A percentile compares a stretch with the other conserved stretches of the same genome.
Conservation (phyloP, 2,113 vertebrate genomes). For the Nothobranchius furzeri region DNA sequence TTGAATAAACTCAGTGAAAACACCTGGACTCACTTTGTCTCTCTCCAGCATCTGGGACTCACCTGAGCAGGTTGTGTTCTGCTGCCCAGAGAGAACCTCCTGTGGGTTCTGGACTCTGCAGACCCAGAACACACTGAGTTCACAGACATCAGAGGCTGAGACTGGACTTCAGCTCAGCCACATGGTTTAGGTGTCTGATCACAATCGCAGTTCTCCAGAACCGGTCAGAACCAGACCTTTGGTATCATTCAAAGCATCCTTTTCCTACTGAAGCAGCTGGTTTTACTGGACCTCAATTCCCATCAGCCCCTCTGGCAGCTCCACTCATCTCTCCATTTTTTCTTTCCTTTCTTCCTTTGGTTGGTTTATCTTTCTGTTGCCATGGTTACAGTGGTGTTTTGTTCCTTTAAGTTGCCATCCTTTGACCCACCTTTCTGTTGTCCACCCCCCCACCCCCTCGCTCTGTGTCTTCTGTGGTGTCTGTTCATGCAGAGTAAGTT, state of each 20-base stretch:
- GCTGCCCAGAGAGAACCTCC: not conserved
- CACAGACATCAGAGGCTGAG: no score
- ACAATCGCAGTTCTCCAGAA: no score
- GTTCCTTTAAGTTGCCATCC: slow-evolving; percentile 68
- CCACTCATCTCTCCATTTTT: not conserved
- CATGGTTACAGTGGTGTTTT: slow-evolving; percentile 55
- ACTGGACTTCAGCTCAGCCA: no score
- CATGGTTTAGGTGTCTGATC: no score
- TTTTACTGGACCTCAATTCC: not conserved
- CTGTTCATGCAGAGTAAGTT: slow-evolving; percentile 85
- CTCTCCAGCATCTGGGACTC: not conserved
- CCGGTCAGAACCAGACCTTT: no score
- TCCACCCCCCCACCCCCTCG: slow-evolving; percentile 7
- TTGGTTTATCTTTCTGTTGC: slow-evolving; percentile 30
- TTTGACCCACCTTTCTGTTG: slow-evolving; percentile 53
- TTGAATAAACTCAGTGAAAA: slow-evolving; percentile 38
- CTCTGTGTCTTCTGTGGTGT: slow-evolving; percentile 40
- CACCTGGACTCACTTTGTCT: not conserved
- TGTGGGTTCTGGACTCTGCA: not conserved
- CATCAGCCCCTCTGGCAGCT: not conserved
- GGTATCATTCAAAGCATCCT: no score
- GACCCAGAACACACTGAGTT: no score
- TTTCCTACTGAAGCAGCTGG: no score
- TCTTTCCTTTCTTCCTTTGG: not conserved
- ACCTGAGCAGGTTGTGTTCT: no score